Evolutionary conservation across 2,888 invertebrate genomes (phyloP).

Genomic region (Hipparchia sbordonii): DNA sequence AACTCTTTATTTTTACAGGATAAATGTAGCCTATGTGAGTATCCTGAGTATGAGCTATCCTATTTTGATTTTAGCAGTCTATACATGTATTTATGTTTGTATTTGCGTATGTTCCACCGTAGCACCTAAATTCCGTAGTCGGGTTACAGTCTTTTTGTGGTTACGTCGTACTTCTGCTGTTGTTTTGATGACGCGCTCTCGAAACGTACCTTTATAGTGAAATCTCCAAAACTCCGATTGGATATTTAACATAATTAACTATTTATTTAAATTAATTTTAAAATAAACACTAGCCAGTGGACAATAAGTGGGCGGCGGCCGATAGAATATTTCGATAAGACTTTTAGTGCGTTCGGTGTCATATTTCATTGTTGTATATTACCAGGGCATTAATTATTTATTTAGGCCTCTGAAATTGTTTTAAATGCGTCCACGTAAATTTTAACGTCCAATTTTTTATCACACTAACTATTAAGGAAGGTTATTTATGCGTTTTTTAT

Average conservation of each 20-base stretch:
- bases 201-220: slow-evolving; percentile 17
- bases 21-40: no score
- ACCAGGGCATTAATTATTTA: not conserved
- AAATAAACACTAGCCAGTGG: slow-evolving; percentile 32
- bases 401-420: slow-evolving; percentile 5
- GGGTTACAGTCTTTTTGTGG: no score
- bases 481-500: not conserved
- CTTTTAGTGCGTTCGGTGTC: slow-evolving; percentile 45
- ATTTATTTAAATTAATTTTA: slow-evolving; percentile 63
- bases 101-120: no score
- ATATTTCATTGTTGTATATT: slow-evolving; percentile 46
- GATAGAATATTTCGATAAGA: slow-evolving; percentile 18
- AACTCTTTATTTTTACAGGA: no score
- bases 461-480: not conserved
- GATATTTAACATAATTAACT: slow-evolving; percentile 67
- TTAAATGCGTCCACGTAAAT: slow-evolving; percentile 2
- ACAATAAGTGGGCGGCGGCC: slow-evolving; percentile 37
- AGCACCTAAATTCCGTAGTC: no score
- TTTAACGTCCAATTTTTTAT: not conserved
- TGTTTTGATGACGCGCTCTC: not conserved
- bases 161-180: no score
- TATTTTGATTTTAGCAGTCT: no score
- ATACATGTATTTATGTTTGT: no score
- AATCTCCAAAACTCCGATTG: slow-evolving; percentile 41
- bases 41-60: no score